Conservation (phyloP, 2,113 vertebrate species). For the Geococcyx californianus region DNA sequence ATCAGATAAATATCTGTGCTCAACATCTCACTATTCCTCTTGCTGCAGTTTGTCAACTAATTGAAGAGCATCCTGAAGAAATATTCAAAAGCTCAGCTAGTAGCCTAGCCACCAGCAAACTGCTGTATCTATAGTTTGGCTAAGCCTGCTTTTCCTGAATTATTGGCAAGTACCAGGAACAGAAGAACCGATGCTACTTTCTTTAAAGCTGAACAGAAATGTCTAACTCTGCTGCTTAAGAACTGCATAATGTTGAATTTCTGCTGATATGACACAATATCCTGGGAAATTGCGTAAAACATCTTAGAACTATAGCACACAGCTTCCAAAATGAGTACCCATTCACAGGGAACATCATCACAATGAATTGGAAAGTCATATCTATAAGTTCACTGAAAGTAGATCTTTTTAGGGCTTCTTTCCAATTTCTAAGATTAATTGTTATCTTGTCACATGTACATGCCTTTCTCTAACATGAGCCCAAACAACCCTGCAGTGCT, state of each 20-base stretch:
- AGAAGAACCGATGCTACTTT: not conserved
- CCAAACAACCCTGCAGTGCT: not conserved
- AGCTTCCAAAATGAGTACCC: not conserved
- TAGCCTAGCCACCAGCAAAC: not conserved
- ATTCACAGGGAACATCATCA: not conserved
- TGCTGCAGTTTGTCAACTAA: not conserved
- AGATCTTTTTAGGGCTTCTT: not conserved
- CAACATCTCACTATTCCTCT: not conserved
- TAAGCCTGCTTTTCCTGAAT: not conserved
- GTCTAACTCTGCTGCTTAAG: slow-evolving; percentile 13
- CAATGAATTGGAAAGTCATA: not conserved
- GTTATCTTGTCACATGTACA: not conserved
- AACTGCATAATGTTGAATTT: slow-evolving; percentile 25
- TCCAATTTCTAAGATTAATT: not conserved
- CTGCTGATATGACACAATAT: slow-evolving; percentile 28
- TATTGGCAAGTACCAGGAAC: slow-evolving; percentile 5
- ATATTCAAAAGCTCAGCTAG: not conserved
- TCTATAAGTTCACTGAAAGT: not conserved
- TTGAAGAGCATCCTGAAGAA: slow-evolving; percentile 6
- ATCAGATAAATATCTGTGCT: slow-evolving; percentile 4
- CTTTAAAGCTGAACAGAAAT: not conserved
- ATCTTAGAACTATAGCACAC: not conserved
- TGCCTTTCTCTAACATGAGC: not conserved
- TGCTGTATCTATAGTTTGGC: not conserved
- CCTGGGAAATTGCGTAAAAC: not conserved